A percentile compares a stretch with the other conserved stretches of the same genome.
phyloP scores from a whole-genome alignment of 2,888 invertebrate genomes.

The Agriopis marginaria region DNA sequence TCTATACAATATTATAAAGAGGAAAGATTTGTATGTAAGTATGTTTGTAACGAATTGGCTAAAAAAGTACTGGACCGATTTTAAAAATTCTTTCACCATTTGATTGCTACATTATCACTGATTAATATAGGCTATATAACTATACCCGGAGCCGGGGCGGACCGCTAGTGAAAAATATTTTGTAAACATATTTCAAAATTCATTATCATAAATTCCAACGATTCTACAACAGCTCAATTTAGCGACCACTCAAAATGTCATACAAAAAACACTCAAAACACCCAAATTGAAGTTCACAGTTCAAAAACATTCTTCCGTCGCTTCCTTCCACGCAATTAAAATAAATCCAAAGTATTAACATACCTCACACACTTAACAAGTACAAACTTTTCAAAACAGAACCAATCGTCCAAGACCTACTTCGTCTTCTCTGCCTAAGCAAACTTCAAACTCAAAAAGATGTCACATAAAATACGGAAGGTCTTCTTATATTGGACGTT shows the following conservation, averaged over 20 bases:
- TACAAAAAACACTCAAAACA: slow-evolving; percentile 48
- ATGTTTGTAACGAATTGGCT: too few species aligned
- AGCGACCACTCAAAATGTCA: slow-evolving; percentile 41
- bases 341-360: slow-evolving; percentile 75
- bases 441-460: slow-evolving; percentile 1
- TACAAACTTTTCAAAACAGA: slow-evolving; percentile 22
- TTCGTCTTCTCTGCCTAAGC: background rate
- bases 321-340: slow-evolving; percentile 66
- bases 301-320: slow-evolving; percentile 57
- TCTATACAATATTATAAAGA: too few species aligned
- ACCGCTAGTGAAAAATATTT: too few species aligned
- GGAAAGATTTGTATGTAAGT: too few species aligned
- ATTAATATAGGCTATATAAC: too few species aligned
- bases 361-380: slow-evolving; percentile 72
- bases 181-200: background rate
- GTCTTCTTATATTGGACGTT: slow-evolving; percentile 22
- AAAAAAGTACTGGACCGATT: too few species aligned
- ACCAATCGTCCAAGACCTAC: slow-evolving; percentile 23
- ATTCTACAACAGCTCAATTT: slow-evolving; percentile 25
- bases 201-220: background rate
- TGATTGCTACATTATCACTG: too few species aligned
- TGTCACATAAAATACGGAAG: slow-evolving; percentile 2
- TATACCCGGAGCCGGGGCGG: too few species aligned
- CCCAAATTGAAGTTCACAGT: slow-evolving; percentile 48
- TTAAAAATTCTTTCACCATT: too few species aligned